Evolutionary conservation across 2,113 vertebrate species (phyloP).

Genomic region (Butorides virescens): DNA sequence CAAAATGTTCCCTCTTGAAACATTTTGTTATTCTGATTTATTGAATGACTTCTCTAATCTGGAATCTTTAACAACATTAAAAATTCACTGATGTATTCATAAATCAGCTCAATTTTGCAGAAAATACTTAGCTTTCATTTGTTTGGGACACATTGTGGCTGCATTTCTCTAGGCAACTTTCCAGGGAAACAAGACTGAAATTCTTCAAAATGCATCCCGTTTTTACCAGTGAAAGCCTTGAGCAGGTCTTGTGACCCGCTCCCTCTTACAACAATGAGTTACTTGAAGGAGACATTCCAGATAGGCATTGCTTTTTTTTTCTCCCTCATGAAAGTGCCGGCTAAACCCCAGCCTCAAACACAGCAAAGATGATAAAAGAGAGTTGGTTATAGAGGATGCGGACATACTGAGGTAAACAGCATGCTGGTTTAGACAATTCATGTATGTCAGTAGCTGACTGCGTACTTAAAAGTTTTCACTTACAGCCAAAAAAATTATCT

Average conservation of each 20-base stretch:
- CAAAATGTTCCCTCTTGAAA: constrained; percentile 15
- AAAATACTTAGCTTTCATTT: not conserved
- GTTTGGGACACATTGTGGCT: not conserved
- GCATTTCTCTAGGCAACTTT: not conserved
- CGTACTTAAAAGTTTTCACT: not conserved
- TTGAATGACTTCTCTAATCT: not conserved
- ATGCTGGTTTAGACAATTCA: not conserved
- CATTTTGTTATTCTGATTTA: not conserved
- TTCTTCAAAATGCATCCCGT: not conserved
- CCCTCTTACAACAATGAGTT: not conserved
- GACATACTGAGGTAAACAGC: not conserved
- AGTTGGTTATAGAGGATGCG: not conserved
- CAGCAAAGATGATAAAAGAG: not conserved
- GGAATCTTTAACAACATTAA: not conserved
- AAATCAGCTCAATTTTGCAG: not conserved
- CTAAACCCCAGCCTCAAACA: not conserved
- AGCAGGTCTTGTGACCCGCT: not conserved
- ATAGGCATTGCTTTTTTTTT: not conserved
- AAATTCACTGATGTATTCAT: not conserved
- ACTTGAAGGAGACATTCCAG: not conserved
- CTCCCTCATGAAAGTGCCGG: not conserved
- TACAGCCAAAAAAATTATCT: not conserved
- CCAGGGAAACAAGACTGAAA: not conserved
- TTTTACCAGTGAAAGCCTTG: not conserved
- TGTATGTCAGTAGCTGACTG: not conserved